Percentiles rank a stretch among this genome's conserved stretches.
Evolutionary conservation across 2,113 vertebrate species (phyloP).

Genomic region (Microcebus tavaratra): DNA sequence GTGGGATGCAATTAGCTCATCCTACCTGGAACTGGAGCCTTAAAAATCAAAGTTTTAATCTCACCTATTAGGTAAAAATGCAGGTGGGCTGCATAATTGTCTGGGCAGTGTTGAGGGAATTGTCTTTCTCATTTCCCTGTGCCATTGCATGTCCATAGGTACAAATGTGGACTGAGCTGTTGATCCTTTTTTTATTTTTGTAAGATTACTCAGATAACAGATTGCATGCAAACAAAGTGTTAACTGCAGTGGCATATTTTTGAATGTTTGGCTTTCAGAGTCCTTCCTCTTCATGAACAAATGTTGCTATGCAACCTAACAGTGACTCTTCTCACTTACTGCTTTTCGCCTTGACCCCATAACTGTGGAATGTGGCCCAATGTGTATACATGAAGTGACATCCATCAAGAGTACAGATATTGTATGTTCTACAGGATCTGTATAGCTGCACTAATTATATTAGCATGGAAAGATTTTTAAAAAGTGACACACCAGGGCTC

Average conservation of each 20-base stretch:
- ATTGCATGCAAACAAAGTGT: background rate
- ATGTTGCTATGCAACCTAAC: background rate
- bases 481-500: background rate
- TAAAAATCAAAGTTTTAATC: background rate
- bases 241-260: background rate
- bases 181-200: background rate
- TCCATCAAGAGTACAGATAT: background rate
- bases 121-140: background rate
- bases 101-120: background rate
- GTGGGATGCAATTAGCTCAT: background rate
- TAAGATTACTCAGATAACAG: background rate
- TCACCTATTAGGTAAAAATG: background rate
- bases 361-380: background rate
- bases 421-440: background rate
- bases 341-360: background rate
- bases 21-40: background rate
- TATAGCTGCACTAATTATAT: background rate
- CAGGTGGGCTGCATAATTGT: background rate
- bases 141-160: background rate
- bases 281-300: background rate
- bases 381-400: background rate
- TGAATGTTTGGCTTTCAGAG: background rate
- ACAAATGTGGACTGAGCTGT: background rate
- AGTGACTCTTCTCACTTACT: background rate
- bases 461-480: background rate